A percentile compares a stretch with the other conserved stretches of the same genome.
phyloP scores from a whole-genome alignment of 2,888 invertebrate species.

The Drosophila percnosoma region DNA sequence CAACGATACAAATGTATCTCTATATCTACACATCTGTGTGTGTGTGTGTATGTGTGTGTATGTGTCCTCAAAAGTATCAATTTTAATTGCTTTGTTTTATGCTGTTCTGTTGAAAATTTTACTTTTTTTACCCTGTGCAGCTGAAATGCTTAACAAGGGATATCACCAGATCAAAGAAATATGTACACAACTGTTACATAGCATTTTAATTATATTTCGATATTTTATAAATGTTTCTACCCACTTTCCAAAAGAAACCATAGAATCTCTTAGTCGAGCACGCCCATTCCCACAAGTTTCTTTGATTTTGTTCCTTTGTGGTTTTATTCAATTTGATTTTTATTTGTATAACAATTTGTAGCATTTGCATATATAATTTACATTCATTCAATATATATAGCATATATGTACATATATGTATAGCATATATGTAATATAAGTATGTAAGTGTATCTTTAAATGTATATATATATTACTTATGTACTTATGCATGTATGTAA shows the following conservation, averaged over 20 bases:
- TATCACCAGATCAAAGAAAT: neutral
- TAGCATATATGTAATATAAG: conserved; percentile 28
- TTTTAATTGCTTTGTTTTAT: conserved; percentile 51
- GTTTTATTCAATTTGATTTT: conserved; percentile 49
- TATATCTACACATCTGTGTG: conserved; percentile 21
- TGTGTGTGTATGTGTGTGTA: neutral
- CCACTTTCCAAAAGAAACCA: neutral
- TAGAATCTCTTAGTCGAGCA: conserved; percentile 7
- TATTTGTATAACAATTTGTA: conserved; percentile 73
- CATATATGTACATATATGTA: conserved; percentile 19
- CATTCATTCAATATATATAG: conserved; percentile 46
- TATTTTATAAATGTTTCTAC: neutral
- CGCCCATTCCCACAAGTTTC: neutral
- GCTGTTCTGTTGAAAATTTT: conserved; percentile 24
- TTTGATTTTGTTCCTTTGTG: conserved; percentile 3
- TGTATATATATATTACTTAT: conserved; percentile 16
- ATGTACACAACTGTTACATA: neutral
- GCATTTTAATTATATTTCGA: neutral
- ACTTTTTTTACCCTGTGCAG: conserved; percentile 25
- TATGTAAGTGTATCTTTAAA: conserved; percentile 40
- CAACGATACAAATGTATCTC: conserved; percentile 61
- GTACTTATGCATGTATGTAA: conserved; percentile 43
- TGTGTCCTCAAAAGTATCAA: conserved; percentile 45
- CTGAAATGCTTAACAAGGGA: neutral
- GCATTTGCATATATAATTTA: conserved; percentile 62